These are phyloP conservation scores for Macaria notata DNA, from an alignment of 2,888 invertebrate species.

Conservation along the genomic window DNA sequence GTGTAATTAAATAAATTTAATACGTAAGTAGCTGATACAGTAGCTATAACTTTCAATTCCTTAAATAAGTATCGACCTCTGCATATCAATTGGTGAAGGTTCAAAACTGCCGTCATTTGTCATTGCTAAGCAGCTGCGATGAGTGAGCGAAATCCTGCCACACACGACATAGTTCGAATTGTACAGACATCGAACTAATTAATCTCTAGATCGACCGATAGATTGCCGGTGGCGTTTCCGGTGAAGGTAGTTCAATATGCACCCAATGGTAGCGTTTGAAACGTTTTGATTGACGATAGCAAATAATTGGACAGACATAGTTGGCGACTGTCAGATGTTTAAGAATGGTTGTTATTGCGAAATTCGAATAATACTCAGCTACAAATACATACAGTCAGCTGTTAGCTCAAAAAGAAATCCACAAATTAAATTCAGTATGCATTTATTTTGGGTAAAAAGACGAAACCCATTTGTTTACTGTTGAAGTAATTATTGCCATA, in stretches of 20 bases:
- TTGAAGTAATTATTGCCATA: too few species aligned
- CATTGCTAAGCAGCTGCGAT: conserved; percentile 67
- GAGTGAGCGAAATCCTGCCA: conserved; percentile 70
- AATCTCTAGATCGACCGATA: conserved; percentile 74
- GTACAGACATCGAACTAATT: conserved; percentile 75
- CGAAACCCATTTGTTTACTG: too few species aligned
- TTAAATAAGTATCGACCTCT: too few species aligned
- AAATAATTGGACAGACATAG: conserved; percentile 55
- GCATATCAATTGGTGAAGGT: conserved; percentile 6
- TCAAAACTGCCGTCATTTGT: conserved; percentile 51
- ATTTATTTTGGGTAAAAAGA: too few species aligned
- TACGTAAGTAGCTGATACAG: too few species aligned
- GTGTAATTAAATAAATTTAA: too few species aligned
- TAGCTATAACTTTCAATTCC: too few species aligned
- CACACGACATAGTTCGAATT: conserved; percentile 74
- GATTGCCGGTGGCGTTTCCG: conserved; percentile 80
- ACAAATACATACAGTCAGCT: neutral
- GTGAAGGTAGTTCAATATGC: conserved; percentile 77
- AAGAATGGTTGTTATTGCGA: neutral
- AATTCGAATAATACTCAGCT: neutral
- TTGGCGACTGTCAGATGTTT: conserved; percentile 32
- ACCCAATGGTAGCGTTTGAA: conserved; percentile 54
- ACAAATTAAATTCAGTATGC: too few species aligned
- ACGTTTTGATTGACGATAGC: conserved; percentile 71
- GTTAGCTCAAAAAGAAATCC: neutral